Evolutionary conservation across 92 coral and sea anemone species (phyloP).

Genomic region (Blastomussa wellsi): DNA sequence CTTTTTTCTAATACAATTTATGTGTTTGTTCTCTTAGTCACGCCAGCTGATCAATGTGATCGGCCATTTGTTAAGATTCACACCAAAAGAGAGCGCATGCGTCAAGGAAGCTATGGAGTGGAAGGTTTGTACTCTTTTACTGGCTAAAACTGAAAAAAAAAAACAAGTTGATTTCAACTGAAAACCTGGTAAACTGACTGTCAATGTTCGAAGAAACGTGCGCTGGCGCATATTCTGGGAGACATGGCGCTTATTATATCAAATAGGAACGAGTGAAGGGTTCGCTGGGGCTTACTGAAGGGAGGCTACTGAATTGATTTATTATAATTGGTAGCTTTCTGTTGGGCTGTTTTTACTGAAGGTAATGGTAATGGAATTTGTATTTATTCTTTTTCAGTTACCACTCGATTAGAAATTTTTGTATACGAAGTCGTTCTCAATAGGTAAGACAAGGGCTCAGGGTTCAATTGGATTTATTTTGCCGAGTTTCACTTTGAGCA

Average conservation of each 20-base stretch:
- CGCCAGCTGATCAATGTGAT: conserved; percentile 92
- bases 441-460: no score
- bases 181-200: no score
- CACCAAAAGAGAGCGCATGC: conserved; percentile 77
- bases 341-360: no score
- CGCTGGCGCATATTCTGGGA: no score
- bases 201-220: no score
- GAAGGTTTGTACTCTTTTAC: conserved; percentile 66
- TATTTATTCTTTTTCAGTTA: conserved; percentile 5
- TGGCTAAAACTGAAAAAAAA: background rate
- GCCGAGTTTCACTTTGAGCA: background rate
- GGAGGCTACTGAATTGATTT: no score
- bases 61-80: conserved; percentile 83
- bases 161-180: no score
- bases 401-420: conserved; percentile 26
- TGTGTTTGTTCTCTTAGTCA: conserved; percentile 66
- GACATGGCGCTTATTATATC: no score
- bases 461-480: background rate
- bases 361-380: background rate
- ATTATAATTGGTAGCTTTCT: no score
- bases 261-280: no score
- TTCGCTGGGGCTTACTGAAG: no score
- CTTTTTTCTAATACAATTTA: background rate
- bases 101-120: conserved; percentile 88
- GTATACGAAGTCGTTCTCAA: background rate